Percentiles rank a stretch among this genome's conserved stretches.
Evolutionary conservation across 2,888 invertebrate genomes (phyloP).

Genomic region (Glaucopsyche alexis): DNA sequence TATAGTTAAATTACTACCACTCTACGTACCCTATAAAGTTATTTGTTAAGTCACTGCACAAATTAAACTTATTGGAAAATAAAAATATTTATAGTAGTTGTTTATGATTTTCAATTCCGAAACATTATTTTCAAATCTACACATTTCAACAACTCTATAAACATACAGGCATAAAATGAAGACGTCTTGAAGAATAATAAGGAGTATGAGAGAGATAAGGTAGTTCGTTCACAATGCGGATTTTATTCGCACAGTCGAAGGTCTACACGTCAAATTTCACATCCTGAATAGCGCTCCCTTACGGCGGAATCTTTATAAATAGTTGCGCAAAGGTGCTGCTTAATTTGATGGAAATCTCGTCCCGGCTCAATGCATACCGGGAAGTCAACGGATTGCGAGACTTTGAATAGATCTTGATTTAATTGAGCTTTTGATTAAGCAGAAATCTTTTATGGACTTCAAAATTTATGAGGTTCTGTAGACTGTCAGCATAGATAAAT

Average conservation of each 20-base stretch:
- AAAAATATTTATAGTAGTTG: too few relatives aligned
- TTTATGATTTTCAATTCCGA: not conserved
- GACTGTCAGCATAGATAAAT: too few relatives aligned
- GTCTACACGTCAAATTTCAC: conserved; percentile 79
- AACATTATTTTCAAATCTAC: not conserved
- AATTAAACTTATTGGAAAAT: too few relatives aligned
- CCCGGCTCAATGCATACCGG: conserved; percentile 58
- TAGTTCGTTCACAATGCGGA: conserved; percentile 48
- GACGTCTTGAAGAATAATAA: conserved; percentile 66
- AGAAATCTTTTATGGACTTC: conserved; percentile 34
- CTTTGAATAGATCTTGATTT: conserved; percentile 56
- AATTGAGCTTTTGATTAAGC: conserved; percentile 58
- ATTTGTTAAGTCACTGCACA: too few relatives aligned
- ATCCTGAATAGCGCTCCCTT: conserved; percentile 64
- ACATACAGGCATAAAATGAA: conserved; percentile 48
- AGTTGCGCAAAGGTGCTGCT: conserved; percentile 70
- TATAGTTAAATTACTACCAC: too few relatives aligned
- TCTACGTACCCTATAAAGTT: too few relatives aligned
- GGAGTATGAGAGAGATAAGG: conserved; percentile 60
- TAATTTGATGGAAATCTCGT: conserved; percentile 75
- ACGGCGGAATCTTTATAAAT: conserved; percentile 75
- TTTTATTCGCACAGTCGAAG: conserved; percentile 59
- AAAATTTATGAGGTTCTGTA: not conserved
- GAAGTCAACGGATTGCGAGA: conserved; percentile 63
- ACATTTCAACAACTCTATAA: conserved; percentile 43